phyloP scores from a whole-genome alignment of 92 coral and sea anemone genomes.

The Desmophyllum pertusum region DNA sequence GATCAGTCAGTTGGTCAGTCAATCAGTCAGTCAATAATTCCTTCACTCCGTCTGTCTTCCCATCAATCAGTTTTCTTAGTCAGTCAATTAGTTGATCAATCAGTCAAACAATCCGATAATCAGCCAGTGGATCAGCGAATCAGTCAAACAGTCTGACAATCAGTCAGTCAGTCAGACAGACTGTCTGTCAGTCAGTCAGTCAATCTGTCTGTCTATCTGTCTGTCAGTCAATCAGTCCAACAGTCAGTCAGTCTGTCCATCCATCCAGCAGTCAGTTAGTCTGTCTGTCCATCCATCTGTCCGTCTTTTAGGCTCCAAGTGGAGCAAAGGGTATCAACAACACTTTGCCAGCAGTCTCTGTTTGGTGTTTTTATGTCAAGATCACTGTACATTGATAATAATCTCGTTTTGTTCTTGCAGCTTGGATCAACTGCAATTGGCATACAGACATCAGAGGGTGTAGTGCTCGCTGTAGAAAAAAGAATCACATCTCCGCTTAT shows the following conservation, averaged over 20 bases:
- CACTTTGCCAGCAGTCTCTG: background rate
- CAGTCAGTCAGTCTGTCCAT: background rate
- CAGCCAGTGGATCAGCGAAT: too few relatives aligned
- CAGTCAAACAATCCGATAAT: background rate
- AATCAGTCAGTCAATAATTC: background rate
- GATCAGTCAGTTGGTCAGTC: background rate
- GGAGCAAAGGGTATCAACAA: background rate
- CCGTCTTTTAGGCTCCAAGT: too few relatives aligned
- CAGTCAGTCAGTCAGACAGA: background rate
- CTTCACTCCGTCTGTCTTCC: background rate
- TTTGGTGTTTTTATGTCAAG: background rate
- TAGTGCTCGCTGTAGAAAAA: slow-evolving; percentile 95
- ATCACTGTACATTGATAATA: background rate
- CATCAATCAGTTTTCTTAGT: too few relatives aligned
- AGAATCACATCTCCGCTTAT: slow-evolving; percentile 96
- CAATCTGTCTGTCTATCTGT: background rate
- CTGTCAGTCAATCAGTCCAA: background rate
- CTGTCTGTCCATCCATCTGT: background rate
- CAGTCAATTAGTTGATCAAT: background rate
- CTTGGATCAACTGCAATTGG: slow-evolving; percentile 99
- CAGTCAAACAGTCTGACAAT: background rate
- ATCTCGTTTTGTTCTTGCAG: slow-evolving; percentile 30
- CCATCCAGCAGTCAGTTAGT: background rate
- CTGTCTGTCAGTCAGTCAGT: background rate
- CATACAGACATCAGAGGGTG: slow-evolving; percentile 97